Percentiles rank a stretch among this genome's conserved stretches.
Conservation (phyloP, 2,113 vertebrate species). For the Vidua chalybeata region DNA sequence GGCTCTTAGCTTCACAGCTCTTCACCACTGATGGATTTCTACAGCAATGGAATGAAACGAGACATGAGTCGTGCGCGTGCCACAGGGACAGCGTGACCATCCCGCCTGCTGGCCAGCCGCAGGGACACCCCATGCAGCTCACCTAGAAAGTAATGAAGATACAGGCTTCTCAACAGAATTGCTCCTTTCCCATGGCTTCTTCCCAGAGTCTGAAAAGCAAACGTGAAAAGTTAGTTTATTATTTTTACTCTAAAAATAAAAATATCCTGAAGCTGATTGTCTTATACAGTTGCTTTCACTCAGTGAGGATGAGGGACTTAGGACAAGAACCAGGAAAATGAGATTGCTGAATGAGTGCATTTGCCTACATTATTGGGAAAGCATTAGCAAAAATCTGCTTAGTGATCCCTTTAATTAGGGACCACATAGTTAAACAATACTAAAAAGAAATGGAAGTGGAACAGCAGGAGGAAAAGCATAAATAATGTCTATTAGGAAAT, state of each 20-base stretch:
- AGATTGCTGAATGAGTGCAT: neutral
- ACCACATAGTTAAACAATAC: neutral
- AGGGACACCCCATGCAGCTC: constrained; percentile 13
- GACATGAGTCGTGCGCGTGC: constrained; percentile 56
- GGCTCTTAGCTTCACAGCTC: constrained; percentile 84
- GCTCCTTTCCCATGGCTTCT: constrained; percentile 97
- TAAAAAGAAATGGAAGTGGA: neutral
- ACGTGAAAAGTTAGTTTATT: neutral
- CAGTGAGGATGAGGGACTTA: neutral
- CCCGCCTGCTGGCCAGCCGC: neutral
- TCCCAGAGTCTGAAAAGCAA: constrained; percentile 83
- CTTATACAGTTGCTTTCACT: neutral
- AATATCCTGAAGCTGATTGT: neutral
- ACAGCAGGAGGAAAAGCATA: neutral
- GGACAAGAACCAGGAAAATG: neutral
- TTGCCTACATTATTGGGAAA: neutral
- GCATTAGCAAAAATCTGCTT: neutral
- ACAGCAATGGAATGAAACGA: constrained; percentile 76
- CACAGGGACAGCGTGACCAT: neutral
- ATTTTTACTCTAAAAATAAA: neutral
- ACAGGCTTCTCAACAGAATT: constrained; percentile 94
- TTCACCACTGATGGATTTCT: constrained; percentile 81
- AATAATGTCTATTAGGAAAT: neutral
- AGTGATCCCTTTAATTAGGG: neutral
- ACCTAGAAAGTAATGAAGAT: constrained; percentile 91